phyloP scores from a whole-genome alignment of 2,797 vertebrate genomes.

The Austrolebias charrua region DNA sequence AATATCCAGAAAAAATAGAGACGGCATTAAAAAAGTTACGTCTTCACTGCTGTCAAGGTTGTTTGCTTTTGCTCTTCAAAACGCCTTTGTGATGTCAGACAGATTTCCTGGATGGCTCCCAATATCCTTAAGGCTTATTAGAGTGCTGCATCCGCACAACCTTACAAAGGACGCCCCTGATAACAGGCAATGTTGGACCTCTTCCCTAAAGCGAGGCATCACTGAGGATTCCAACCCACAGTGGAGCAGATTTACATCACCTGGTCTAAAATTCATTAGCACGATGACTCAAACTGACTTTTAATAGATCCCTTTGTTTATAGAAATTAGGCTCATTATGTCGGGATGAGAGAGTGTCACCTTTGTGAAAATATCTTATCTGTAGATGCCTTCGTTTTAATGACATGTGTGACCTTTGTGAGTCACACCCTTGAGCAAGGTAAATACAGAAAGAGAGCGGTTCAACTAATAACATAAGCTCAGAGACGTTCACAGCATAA shows the following conservation, averaged over 20 bases:
- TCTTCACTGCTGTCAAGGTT: slow-evolving; percentile 54
- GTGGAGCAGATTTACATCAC: slow-evolving; percentile 57
- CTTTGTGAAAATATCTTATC: slow-evolving; percentile 72
- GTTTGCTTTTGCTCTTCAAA: slow-evolving; percentile 73
- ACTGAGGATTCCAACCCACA: slow-evolving; percentile 39
- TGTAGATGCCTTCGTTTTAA: slow-evolving; percentile 70
- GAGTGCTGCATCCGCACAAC: slow-evolving; percentile 64
- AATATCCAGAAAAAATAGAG: slow-evolving; percentile 13
- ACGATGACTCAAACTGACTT: slow-evolving; percentile 63
- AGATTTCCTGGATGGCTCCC: slow-evolving; percentile 76
- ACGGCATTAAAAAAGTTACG: slow-evolving; percentile 40
- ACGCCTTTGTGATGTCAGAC: slow-evolving; percentile 76
- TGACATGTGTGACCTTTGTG: slow-evolving; percentile 67
- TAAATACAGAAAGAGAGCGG: slow-evolving; percentile 43
- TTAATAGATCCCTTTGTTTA: slow-evolving; percentile 63
- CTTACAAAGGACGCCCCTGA: slow-evolving; percentile 74
- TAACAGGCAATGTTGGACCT: slow-evolving; percentile 70
- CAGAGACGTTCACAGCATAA: slow-evolving; percentile 12
- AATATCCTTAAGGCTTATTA: slow-evolving; percentile 76
- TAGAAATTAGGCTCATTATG: slow-evolving; percentile 71
- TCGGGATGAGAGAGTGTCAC: slow-evolving; percentile 56
- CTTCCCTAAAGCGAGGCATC: slow-evolving; percentile 61
- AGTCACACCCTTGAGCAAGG: slow-evolving; percentile 64
- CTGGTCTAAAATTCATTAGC: slow-evolving; percentile 64
- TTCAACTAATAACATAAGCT: slow-evolving; percentile 28